phyloP scores from a whole-genome alignment of 2,113 vertebrate species.

The Heterotilapia buettikoferi region DNA sequence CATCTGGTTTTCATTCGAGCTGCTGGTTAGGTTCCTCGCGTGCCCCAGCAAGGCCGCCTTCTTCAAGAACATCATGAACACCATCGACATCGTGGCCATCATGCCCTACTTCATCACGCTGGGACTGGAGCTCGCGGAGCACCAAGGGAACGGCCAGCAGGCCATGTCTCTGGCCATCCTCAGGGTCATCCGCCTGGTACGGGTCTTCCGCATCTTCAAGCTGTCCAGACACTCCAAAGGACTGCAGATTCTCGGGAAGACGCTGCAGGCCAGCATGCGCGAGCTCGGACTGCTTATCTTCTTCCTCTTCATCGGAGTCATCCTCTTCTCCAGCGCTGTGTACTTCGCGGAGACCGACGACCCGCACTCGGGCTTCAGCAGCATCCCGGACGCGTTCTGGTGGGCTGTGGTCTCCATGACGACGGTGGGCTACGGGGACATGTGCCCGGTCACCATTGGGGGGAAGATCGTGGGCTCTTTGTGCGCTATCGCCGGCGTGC shows the following conservation, averaged over 20 bases:
- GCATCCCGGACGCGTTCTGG: constrained; percentile 96
- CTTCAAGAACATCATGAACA: constrained; percentile 92
- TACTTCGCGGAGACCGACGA: constrained; percentile 96
- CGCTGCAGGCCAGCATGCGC: constrained; percentile 90
- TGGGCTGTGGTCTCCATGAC: constrained; percentile 98
- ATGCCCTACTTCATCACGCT: constrained; percentile 93
- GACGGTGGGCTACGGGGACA: constrained; percentile 93
- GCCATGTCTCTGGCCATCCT: constrained; percentile 92
- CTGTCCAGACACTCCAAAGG: constrained; percentile 93
- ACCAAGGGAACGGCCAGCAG: constrained; percentile 87
- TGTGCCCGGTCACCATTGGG: constrained; percentile 92
- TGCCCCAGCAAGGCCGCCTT: constrained; percentile 89
- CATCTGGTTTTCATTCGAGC: constrained; percentile 93
- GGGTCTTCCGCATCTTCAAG: constrained; percentile 94
- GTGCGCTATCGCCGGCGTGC: constrained; percentile 89
- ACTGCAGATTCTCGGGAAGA: constrained; percentile 90
- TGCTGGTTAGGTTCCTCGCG: constrained; percentile 87
- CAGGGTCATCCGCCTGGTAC: constrained; percentile 87
- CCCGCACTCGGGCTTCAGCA: constrained; percentile 81
- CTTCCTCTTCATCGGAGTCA: constrained; percentile 93
- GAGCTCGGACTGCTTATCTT: constrained; percentile 92
- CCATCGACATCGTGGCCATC: constrained; percentile 90
- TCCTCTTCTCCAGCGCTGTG: constrained; percentile 93
- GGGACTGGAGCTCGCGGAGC: constrained; percentile 84
- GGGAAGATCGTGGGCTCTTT: constrained; percentile 94